Conservation (phyloP, 2,797 vertebrate species). For the Dipus sagitta region DNA sequence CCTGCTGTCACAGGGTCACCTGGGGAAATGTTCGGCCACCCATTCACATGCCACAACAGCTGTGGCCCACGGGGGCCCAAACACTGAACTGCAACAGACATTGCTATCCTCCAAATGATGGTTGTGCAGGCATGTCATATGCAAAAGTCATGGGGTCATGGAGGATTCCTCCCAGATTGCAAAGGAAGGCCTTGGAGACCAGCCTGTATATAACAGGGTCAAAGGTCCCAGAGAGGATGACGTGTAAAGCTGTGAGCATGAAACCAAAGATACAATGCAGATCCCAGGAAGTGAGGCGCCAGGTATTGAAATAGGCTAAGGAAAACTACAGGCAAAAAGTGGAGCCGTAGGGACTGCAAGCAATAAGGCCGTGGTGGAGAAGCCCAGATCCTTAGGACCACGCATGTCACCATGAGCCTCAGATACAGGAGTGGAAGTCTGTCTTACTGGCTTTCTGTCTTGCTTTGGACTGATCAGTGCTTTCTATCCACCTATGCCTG, state of each 20-base stretch:
- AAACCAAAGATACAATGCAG: background rate
- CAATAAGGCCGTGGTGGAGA: no score
- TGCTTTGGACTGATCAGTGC: background rate
- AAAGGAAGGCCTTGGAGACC: no score
- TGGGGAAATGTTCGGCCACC: background rate
- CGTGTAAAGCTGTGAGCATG: background rate
- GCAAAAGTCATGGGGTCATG: background rate
- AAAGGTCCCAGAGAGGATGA: no score
- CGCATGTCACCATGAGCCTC: no score
- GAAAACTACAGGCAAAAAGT: background rate
- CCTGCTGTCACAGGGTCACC: background rate
- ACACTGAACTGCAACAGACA: background rate
- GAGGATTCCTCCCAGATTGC: background rate
- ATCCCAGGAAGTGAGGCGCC: background rate
- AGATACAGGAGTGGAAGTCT: background rate
- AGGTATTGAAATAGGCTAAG: background rate
- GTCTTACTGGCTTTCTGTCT: background rate
- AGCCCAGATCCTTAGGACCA: no score
- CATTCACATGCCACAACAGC: background rate
- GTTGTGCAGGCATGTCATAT: background rate
- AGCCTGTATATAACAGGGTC: no score
- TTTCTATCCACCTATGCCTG: background rate
- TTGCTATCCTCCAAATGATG: background rate
- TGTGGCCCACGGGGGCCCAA: background rate
- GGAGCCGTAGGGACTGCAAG: no score